Evolutionary conservation across 2,888 invertebrate species (phyloP).

Genomic region (Diaphora mendica): DNA sequence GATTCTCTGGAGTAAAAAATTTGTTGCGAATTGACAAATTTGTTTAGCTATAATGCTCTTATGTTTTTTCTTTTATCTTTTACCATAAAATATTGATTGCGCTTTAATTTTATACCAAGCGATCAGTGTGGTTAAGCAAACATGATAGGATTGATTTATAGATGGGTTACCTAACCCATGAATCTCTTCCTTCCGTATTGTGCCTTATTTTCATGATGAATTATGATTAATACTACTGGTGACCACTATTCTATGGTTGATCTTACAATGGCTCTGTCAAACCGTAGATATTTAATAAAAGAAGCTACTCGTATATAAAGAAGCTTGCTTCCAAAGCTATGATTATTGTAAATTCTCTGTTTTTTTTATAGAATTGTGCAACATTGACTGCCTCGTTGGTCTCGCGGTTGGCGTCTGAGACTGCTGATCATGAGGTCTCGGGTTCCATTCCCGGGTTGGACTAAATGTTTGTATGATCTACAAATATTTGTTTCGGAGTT

Average conservation of each 20-base stretch:
- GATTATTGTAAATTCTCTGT: too few relatives aligned
- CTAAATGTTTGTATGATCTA: too few relatives aligned
- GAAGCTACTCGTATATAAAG: too few relatives aligned
- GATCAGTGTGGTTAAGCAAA: background rate
- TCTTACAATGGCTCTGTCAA: background rate
- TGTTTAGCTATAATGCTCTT: conserved; percentile 42
- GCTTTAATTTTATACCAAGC: background rate
- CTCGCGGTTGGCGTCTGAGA: too few relatives aligned
- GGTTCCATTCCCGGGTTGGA: too few relatives aligned
- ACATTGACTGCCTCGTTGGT: too few relatives aligned
- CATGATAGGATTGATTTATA: background rate
- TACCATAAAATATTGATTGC: background rate
- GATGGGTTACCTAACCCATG: background rate
- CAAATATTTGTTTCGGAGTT: too few relatives aligned
- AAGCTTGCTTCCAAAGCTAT: too few relatives aligned
- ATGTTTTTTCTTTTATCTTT: conserved; percentile 21
- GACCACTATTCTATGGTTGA: background rate
- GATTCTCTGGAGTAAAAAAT: conserved; percentile 50
- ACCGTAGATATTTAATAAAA: background rate
- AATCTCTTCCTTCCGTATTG: background rate
- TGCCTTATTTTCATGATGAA: background rate
- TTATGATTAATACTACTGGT: background rate
- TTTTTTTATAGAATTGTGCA: too few relatives aligned
- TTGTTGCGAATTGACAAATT: conserved; percentile 51
- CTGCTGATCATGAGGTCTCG: too few relatives aligned